Base-by-base conservation (phyloP, 2,113 vertebrate species). In the Passer montanus region DNA sequence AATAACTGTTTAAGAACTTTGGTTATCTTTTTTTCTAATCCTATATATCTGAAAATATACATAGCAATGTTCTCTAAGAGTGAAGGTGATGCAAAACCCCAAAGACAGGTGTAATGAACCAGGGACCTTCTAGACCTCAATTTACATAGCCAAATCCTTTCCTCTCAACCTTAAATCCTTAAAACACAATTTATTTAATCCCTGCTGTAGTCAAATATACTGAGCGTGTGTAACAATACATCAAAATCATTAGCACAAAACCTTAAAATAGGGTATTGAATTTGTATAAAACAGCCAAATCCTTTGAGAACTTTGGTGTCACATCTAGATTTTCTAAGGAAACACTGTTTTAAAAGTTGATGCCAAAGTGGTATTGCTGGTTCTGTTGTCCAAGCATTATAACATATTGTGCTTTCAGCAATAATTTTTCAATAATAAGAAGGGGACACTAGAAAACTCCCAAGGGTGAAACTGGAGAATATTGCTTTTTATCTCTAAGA, bases 101-200 rank as follows among this genome's bases (percentile, higher is more conserved):
- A 92, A 91, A 95, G 74, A 86, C 44, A 70, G 47, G 52, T 89
- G 31, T 64, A 89, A 94, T 3, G 27, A 96, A 75, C 84, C 74
- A 59, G 84, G 11, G 75, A 89, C 88, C 72, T 94, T 74, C 66
- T 89, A 84, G 95, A 93, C 53, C 78, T 90, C 78, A 92, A 89
- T 86, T 97, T 96, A 84, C 90, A 93, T 96, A 94, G 26, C 49
- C 80, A 95, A 97, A 97, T 97, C 84, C 86, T 80, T 93, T 94
- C 55, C 62, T 87, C 87, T 97, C 91, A 94, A 52, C 30, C 75
- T 96, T 91, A 91, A 95, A 95, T 94, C 93, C 72, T 92, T 90
- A 93, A 88, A 96, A 84, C 73, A 96, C 88, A 92, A 94, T 97
- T 97, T 96, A 91, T 97, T 96, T 97, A 96, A 97, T 94, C 84